Evolutionary conservation across 1,140 invertebrate species (phyloP), one percentile per base, ranked within the genome.

Genomic region (Chelonus insularis): DNA sequence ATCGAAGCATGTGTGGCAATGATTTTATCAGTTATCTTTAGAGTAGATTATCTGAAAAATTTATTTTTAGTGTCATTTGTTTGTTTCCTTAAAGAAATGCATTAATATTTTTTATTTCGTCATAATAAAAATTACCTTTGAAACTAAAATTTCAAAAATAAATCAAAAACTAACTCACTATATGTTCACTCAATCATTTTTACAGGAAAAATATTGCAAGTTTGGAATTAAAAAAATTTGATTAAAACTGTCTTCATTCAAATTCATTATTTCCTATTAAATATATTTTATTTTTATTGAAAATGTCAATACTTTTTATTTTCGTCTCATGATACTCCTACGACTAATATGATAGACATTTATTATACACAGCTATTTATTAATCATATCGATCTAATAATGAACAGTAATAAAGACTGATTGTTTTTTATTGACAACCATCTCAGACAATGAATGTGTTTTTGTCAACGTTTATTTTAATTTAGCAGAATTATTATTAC

Each of bases 381-480:
- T 1, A 34, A 34, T 34, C n/a, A 11, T 34, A 34, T 34, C 11
- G 32, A 11, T 34, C 1, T 34, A 8, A 34, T 8, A 34, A 34
- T 8, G 11, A 34, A 34, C 1, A 39, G 14, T 39, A 39, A 39
- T 39, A n/a, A 39, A 39, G 14, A 14, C 8, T 39, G 1, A 39
- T 39, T 39, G 37, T 39, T 39, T 39, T 39, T 39, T 39, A 39
- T 39, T 39, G 37, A 39, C 37, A 39, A 39, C 37, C 14, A 39
- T 12, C 14, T 39, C 11, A 39, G 37, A 39, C 14, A 39, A 39
- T 39, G 14, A 39, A 39, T 39, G 14, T 39, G 4, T 39, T 6
- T n/a, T 39, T 5, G 37, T 39, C 8, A 39, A 39, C 12, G 14
- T 39, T 12, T 39, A 11, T 5, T 39, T 11, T 39, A 39, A 39